phyloP scores from a whole-genome alignment of 2,888 invertebrate species.

The Plemyria rubiginata region DNA sequence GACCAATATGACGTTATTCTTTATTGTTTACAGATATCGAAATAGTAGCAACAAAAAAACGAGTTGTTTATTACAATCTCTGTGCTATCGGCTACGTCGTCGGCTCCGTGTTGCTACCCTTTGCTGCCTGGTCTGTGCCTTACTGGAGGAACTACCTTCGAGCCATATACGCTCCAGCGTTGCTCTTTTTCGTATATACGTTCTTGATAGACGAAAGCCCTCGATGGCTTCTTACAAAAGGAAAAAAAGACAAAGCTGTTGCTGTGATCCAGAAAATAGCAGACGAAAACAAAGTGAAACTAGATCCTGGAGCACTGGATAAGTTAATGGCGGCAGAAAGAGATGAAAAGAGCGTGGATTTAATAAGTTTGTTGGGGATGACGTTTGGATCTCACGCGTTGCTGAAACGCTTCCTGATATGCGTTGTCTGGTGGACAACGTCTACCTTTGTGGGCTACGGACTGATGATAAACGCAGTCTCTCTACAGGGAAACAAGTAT shows the following conservation, averaged over 20 bases:
- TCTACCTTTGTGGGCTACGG: constrained; percentile 92
- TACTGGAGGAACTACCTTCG: constrained; percentile 89
- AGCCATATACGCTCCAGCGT: constrained; percentile 88
- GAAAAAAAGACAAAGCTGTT: constrained; percentile 86
- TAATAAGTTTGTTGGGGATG: constrained; percentile 55
- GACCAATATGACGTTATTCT: background rate
- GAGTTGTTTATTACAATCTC: constrained; percentile 59
- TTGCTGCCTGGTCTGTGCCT: constrained; percentile 71
- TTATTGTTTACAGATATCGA: constrained; percentile 59
- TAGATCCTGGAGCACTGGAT: constrained; percentile 59
- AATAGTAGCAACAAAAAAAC: constrained; percentile 63
- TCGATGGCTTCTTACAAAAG: constrained; percentile 91
- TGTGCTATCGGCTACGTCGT: constrained; percentile 56
- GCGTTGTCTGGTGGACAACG: constrained; percentile 82
- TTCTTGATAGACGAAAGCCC: constrained; percentile 90
- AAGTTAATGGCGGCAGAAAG: constrained; percentile 45
- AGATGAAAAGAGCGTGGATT: constrained; percentile 51
- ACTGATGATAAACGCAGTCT: constrained; percentile 89
- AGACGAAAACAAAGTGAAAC: constrained; percentile 63
- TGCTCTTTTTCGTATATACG: constrained; percentile 87
- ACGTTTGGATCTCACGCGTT: constrained; percentile 65
- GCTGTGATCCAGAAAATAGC: constrained; percentile 86
- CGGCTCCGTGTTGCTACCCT: constrained; percentile 56
- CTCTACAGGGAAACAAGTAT: constrained; percentile 90
- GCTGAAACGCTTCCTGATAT: constrained; percentile 66